A percentile compares a stretch with the other conserved stretches of the same genome.
These are phyloP conservation scores for Encarsia formosa DNA, from an alignment of 2,888 invertebrate species.

Conservation along the genomic window DNA sequence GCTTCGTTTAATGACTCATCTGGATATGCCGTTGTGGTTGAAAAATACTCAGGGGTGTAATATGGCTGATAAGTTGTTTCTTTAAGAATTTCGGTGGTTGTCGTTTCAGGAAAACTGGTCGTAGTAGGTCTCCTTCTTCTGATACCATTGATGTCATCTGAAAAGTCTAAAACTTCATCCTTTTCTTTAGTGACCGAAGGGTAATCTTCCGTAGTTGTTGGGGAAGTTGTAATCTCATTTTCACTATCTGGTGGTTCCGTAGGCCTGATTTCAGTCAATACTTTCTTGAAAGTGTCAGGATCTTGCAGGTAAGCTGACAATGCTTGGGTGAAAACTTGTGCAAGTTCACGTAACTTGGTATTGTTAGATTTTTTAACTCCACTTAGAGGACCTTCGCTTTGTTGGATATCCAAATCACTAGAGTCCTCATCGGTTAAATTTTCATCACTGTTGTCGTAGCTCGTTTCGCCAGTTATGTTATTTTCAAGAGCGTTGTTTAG, in stretches of 20 bases:
- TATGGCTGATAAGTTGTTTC: slow-evolving; percentile 33
- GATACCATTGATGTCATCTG: slow-evolving; percentile 58
- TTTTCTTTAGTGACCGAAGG: slow-evolving; percentile 63
- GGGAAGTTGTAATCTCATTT: slow-evolving; percentile 41
- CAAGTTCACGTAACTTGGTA: slow-evolving; percentile 66
- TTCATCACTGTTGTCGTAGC: slow-evolving; percentile 33
- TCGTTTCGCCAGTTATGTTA: slow-evolving; percentile 32
- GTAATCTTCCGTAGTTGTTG: slow-evolving; percentile 53
- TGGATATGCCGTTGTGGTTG: slow-evolving; percentile 30
- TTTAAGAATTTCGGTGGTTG: slow-evolving; percentile 9
- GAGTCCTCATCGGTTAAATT: slow-evolving; percentile 37
- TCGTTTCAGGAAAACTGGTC: slow-evolving; percentile 27
- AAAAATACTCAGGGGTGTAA: slow-evolving; percentile 34
- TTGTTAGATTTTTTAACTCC: slow-evolving; percentile 56
- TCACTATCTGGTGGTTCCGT: slow-evolving; percentile 66
- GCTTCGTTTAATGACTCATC: slow-evolving; percentile 29
- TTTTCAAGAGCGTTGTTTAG: slow-evolving; percentile 43
- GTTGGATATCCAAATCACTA: slow-evolving; percentile 59
- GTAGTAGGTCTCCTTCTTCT: slow-evolving; percentile 40
- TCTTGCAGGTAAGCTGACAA: slow-evolving; percentile 78
- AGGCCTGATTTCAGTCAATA: slow-evolving; percentile 72
- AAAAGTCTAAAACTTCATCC: slow-evolving; percentile 74
- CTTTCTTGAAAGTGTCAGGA: slow-evolving; percentile 75
- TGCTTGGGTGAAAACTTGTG: slow-evolving; percentile 80
- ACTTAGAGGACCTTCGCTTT: slow-evolving; percentile 63